Percentiles rank a stretch among this genome's conserved stretches.
Evolutionary conservation across 2,113 vertebrate species (phyloP).

Genomic region (Columbina picui): DNA sequence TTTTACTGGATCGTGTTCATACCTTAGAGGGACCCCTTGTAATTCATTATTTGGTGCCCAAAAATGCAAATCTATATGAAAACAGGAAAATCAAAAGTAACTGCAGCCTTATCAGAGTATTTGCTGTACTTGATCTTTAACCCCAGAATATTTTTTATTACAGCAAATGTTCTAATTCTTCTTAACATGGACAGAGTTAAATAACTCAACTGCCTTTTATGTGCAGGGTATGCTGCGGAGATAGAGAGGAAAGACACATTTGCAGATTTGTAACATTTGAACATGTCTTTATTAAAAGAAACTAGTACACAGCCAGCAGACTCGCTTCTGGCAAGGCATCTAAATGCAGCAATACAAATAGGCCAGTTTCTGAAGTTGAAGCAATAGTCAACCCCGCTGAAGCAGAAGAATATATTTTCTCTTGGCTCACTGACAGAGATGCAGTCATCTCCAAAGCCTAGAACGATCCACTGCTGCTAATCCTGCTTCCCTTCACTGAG

Average conservation of each 20-base stretch:
- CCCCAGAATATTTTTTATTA: neutral
- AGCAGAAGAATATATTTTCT: conserved; percentile 41
- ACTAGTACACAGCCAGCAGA: neutral
- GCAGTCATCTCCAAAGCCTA: conserved; percentile 15
- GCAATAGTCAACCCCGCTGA: neutral
- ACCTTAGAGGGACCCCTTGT: neutral
- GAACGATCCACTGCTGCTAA: conserved; percentile 36
- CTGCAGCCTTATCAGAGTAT: neutral
- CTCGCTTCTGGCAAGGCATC: conserved; percentile 17
- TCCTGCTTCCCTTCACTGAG: neutral
- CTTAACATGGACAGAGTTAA: neutral
- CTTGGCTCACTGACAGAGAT: conserved; percentile 48
- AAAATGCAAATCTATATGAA: neutral
- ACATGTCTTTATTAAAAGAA: neutral
- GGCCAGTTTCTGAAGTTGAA: conserved; percentile 17
- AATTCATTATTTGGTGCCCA: neutral
- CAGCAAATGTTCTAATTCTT: neutral
- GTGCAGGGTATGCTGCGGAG: neutral
- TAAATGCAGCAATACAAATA: conserved; percentile 29
- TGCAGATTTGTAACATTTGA: conserved; percentile 7
- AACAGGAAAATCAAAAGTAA: neutral
- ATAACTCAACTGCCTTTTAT: neutral
- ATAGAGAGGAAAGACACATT: neutral
- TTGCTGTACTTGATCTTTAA: neutral
- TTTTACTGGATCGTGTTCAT: neutral